These are phyloP conservation scores for Leistus spinibarbis DNA, from an alignment of 2,888 invertebrate genomes.

Conservation along the genomic window DNA sequence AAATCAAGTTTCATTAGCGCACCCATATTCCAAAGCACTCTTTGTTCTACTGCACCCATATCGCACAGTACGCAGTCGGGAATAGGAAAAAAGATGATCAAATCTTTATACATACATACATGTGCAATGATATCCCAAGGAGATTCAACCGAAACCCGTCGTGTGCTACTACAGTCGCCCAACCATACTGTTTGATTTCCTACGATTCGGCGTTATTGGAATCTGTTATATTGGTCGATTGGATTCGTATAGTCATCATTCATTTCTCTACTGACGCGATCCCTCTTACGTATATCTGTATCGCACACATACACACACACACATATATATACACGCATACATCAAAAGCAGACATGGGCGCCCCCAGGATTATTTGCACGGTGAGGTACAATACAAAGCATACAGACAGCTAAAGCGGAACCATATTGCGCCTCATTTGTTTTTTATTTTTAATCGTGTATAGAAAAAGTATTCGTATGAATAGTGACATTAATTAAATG, in stretches of 20 bases:
- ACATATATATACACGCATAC: background rate
- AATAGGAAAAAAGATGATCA: conserved; percentile 34
- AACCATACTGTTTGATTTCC: background rate
- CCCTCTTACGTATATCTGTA: conserved; percentile 48
- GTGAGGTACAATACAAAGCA: background rate
- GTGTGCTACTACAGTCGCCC: conserved; percentile 32
- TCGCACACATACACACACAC: conserved; percentile 20
- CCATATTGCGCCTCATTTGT: too few species aligned
- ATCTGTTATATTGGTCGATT: background rate
- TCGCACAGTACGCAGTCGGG: background rate
- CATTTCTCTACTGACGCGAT: conserved; percentile 49
- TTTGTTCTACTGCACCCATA: background rate
- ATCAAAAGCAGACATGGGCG: background rate
- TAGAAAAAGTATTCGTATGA: too few species aligned
- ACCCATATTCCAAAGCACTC: background rate
- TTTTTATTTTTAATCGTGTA: too few species aligned
- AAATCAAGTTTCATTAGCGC: conserved; percentile 1
- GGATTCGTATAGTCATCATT: conserved; percentile 50
- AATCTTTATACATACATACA: conserved; percentile 44
- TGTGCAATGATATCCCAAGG: conserved; percentile 46
- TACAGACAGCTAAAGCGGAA: too few species aligned
- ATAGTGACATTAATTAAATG: too few species aligned
- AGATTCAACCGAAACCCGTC: conserved; percentile 40
- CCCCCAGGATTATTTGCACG: background rate
- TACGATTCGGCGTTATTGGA: background rate